Evolutionary conservation across 1,140 invertebrate genomes (phyloP).

Genomic region (Medauroidea extradentata): DNA sequence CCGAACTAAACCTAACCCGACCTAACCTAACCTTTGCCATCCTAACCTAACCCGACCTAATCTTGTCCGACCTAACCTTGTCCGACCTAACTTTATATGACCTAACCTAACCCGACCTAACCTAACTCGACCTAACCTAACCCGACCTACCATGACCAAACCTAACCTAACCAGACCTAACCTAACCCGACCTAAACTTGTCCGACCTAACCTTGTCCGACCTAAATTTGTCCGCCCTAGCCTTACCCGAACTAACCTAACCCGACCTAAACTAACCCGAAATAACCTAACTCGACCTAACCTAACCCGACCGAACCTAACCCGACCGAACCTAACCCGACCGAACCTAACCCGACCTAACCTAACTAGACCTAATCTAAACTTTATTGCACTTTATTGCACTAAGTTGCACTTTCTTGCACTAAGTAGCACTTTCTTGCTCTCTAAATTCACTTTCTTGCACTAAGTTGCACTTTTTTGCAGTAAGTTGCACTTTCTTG

Average conservation of each 20-base stretch:
- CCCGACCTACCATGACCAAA: constrained; percentile 8
- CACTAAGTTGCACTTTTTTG: no score
- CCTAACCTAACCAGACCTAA: constrained; percentile 3
- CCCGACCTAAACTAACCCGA: not conserved
- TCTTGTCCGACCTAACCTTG: constrained; percentile 16
- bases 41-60: constrained; percentile 12
- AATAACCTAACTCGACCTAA: not conserved
- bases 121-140: constrained; percentile 20
- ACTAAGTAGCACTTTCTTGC: no score
- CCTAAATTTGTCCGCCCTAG: constrained; percentile 13
- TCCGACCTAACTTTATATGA: constrained; percentile 19
- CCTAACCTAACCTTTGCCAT: constrained; percentile 1
- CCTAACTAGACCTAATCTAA: not conserved
- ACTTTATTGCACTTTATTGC: no score
- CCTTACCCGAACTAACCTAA: not conserved
- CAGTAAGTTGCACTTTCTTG: no score
- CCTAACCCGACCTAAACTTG: constrained; percentile 13
- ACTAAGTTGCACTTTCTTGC: no score
- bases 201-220: constrained; percentile 19
- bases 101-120: constrained; percentile 12
- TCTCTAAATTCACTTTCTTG: no score
- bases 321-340: constrained; percentile 6
- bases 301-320: not conserved
- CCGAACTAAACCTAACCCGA: constrained; percentile 13
- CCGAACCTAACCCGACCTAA: constrained; percentile 9